Evolutionary conservation across 2,113 vertebrate species (phyloP), one percentile per base, ranked within the genome.

Genomic region (Aspidoscelis tigris): DNA sequence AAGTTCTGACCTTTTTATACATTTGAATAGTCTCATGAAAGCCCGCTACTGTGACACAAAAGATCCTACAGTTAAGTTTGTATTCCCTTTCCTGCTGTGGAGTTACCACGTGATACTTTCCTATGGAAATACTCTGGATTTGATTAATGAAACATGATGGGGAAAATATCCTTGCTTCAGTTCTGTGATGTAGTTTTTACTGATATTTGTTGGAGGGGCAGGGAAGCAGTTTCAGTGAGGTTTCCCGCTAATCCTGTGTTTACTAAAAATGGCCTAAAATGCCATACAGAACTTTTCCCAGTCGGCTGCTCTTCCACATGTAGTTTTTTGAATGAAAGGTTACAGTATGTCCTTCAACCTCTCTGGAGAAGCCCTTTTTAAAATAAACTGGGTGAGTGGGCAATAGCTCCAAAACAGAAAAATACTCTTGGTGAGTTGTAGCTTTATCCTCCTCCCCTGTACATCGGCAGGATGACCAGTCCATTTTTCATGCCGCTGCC

Each of bases 361-460:
- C 55, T 12, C 55, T 58, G 55, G 14, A 58, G 55, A 58, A 58
- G 14, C 5, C 41, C 39, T 11, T 58, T 79, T 0, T 74, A 39
- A 78, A 55, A 80, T 24, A 82, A 85, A 14, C 33, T 24, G 8
- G 21, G 84, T 14, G 50, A 69, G 8, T 22, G 76, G 64, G 50
- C 65, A 20, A 47, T n/a, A 4, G 69, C 72, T 91, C 76, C 61
- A 81, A 75, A 86, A 4, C 24, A 85, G 61, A 80, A 11, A 43
- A 41, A 58, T 24, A 11, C 53, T 76, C 44, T 41, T 9, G 26
- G 50, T 58, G 16, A 33, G 39, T 10, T 3, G 14, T 58, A 58
- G 14, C 14, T 81, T 24, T 73, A 26, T 64, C 47, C 12, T 53
- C 24, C 9, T 39, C 33, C 26, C 22, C 22, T 11, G 44, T 12